Percentiles rank a stretch among this genome's conserved stretches.
These are phyloP conservation scores for Steinernema feltiae DNA, from an alignment of 1,140 invertebrate genomes.

Conservation along the genomic window DNA sequence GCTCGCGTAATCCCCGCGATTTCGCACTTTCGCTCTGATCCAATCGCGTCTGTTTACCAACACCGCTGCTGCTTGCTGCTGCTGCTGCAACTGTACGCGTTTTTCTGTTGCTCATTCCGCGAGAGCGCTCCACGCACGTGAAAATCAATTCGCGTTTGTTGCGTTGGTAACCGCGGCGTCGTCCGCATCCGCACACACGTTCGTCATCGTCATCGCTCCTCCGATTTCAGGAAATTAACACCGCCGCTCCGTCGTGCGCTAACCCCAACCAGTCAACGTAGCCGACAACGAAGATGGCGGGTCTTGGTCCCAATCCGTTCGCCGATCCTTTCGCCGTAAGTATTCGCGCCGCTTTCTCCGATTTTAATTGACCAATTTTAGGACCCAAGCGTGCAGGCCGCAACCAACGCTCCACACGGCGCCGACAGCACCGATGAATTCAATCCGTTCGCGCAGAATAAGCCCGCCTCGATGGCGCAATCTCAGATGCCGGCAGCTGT, in stretches of 20 bases:
- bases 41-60: too few species aligned
- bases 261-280: too few species aligned
- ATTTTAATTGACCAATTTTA: conserved; percentile 26
- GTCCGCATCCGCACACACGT: too few species aligned
- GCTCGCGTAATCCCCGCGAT: too few species aligned
- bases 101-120: neutral
- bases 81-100: neutral
- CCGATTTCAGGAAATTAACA: neutral
- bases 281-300: conserved; percentile 20
- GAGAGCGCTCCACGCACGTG: too few species aligned
- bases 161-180: neutral
- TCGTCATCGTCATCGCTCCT: too few species aligned
- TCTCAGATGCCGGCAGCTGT: conserved; percentile 18
- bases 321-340: conserved; percentile 56
- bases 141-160: neutral
- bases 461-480: conserved; percentile 17
- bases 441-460: conserved; percentile 49
- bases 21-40: too few species aligned
- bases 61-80: neutral
- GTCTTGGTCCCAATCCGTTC: conserved; percentile 50
- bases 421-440: conserved; percentile 46
- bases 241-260: too few species aligned
- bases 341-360: conserved; percentile 18
- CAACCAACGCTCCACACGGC: conserved; percentile 18
- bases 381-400: conserved; percentile 46